Conservation (phyloP, 2,113 vertebrate genomes). For the Bungarus multicinctus region DNA sequence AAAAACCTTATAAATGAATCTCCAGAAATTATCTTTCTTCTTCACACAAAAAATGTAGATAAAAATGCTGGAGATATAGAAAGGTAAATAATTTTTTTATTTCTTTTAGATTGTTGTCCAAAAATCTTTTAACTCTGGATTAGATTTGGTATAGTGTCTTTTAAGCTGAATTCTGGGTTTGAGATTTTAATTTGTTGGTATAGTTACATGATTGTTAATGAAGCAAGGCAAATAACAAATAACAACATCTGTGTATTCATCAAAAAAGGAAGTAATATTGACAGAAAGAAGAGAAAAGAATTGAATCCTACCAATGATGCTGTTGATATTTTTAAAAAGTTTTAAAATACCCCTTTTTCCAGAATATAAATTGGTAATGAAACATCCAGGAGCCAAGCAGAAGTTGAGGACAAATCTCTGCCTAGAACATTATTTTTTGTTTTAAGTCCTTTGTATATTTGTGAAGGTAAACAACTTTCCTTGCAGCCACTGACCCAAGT, state of each 20-base stretch:
- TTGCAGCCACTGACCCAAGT: not conserved
- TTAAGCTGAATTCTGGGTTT: not conserved
- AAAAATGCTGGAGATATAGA: not conserved
- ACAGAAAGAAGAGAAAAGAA: not conserved
- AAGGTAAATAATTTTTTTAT: not conserved
- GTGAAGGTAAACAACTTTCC: not conserved
- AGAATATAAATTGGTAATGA: not conserved
- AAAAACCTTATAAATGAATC: not conserved
- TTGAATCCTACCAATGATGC: not conserved
- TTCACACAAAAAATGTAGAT: not conserved
- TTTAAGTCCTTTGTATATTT: not conserved
- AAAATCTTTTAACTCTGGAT: not conserved
- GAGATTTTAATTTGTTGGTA: not conserved
- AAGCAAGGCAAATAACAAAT: not conserved
- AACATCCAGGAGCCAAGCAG: not conserved
- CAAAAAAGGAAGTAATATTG: not conserved
- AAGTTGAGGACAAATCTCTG: not conserved
- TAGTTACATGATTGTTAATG: not conserved
- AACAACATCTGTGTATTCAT: not conserved
- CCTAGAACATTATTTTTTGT: not conserved
- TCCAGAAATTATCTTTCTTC: not conserved
- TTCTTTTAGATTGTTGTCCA: not conserved
- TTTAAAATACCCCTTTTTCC: not conserved
- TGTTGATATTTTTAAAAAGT: not conserved
- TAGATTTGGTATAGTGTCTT: not conserved